Evolutionary conservation across 37 sponge, comb jelly and placozoan genomes (phyloP).

Genomic region (Ianthella basta): DNA sequence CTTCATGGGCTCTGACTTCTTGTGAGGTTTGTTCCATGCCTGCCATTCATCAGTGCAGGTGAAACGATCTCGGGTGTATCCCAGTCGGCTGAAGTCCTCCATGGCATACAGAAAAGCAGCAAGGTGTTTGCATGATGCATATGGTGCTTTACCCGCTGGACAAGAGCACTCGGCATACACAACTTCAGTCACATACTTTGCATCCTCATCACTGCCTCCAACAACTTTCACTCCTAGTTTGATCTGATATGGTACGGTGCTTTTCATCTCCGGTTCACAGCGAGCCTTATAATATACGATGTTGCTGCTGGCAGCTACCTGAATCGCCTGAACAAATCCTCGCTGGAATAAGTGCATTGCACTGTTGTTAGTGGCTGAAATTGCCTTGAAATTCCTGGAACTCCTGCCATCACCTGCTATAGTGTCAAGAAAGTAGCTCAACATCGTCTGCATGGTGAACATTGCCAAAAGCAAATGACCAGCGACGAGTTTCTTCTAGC

Average conservation of each 20-base stretch:
- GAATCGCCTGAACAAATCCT: slow-evolving; percentile 9
- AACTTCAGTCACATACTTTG: slow-evolving; percentile 3
- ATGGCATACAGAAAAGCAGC: slow-evolving; percentile 31
- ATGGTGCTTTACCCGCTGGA: slow-evolving; percentile 27
- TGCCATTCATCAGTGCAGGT: slow-evolving; percentile 6
- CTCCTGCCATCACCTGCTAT: slow-evolving; percentile 33
- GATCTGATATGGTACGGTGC: neutral
- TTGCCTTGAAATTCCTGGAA: slow-evolving; percentile 5
- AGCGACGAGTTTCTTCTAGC: slow-evolving; percentile 30
- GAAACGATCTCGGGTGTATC: slow-evolving; percentile 15
- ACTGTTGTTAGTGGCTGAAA: slow-evolving; percentile 37
- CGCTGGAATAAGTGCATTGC: slow-evolving; percentile 26
- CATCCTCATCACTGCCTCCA: slow-evolving; percentile 7
- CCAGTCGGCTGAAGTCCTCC: slow-evolving; percentile 15
- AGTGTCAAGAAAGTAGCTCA: slow-evolving; percentile 24
- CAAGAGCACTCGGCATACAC: slow-evolving; percentile 25
- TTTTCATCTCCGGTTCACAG: slow-evolving; percentile 35
- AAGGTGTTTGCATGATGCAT: slow-evolving; percentile 29
- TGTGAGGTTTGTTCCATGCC: slow-evolving; percentile 16
- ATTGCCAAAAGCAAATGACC: slow-evolving; percentile 20
- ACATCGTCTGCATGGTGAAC: slow-evolving; percentile 25
- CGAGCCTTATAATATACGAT: slow-evolving; percentile 16
- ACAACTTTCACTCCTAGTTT: slow-evolving; percentile 16
- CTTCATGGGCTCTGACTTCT: slow-evolving; percentile 17
- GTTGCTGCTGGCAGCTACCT: slow-evolving; percentile 8